Evolutionary conservation across 2,888 invertebrate genomes (phyloP).

Genomic region (Papilio protenor): DNA sequence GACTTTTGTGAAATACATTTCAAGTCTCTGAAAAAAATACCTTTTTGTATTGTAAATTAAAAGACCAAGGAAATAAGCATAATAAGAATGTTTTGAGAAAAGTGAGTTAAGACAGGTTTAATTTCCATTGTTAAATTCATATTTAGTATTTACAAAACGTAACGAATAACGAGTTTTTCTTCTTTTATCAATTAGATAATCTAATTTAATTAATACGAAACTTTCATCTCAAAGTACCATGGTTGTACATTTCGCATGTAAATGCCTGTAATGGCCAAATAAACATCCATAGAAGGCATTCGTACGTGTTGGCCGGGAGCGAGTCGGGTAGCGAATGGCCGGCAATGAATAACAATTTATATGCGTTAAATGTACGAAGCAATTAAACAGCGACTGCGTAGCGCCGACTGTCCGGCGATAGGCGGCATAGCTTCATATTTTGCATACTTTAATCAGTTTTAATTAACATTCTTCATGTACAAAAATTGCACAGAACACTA

Average conservation of each 20-base stretch:
- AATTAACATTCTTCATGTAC: constrained; percentile 20
- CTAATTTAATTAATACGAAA: constrained; percentile 17
- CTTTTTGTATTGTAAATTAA: background rate
- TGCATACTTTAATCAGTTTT: constrained; percentile 22
- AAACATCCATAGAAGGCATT: constrained; percentile 41
- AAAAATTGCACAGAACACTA: background rate
- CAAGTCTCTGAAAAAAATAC: background rate
- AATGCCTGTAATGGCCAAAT: constrained; percentile 38
- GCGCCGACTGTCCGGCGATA: constrained; percentile 34
- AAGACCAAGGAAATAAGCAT: background rate
- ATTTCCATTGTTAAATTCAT: background rate
- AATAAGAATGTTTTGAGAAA: background rate
- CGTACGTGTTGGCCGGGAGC: constrained; percentile 45
- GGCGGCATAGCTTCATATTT: constrained; percentile 37
- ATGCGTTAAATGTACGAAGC: constrained; percentile 78
- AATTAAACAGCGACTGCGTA: constrained; percentile 73
- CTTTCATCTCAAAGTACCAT: constrained; percentile 20
- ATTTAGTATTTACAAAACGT: background rate
- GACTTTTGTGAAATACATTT: background rate
- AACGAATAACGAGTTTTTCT: background rate
- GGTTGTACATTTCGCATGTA: constrained; percentile 36
- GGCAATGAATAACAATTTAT: constrained; percentile 81
- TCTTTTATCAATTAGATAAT: background rate
- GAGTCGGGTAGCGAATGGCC: constrained; percentile 59
- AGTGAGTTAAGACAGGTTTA: background rate